phyloP scores from a whole-genome alignment of 2,113 vertebrate genomes.

The Chionomys nivalis region DNA sequence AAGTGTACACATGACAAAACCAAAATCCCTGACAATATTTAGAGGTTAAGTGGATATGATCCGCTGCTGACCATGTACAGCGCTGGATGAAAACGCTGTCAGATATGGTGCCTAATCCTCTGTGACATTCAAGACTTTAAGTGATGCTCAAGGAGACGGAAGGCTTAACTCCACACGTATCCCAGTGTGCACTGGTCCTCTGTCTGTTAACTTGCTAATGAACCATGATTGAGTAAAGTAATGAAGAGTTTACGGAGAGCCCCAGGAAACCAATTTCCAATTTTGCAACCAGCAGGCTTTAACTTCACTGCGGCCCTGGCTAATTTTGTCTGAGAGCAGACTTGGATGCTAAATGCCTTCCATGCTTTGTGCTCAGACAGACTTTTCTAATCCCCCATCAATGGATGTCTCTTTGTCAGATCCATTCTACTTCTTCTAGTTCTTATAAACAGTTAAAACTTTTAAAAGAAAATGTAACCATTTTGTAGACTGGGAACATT shows the following conservation, averaged over 20 bases:
- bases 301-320: slow-evolving; percentile 85
- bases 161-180: slow-evolving; percentile 85
- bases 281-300: slow-evolving; percentile 91
- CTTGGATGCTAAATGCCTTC: slow-evolving; percentile 86
- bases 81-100: slow-evolving; percentile 75
- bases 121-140: slow-evolving; percentile 90
- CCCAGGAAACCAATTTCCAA: slow-evolving; percentile 91
- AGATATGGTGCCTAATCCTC: slow-evolving; percentile 85
- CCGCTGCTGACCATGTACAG: slow-evolving; percentile 63
- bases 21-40: slow-evolving; percentile 77
- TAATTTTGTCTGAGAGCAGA: slow-evolving; percentile 87
- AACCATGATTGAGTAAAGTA: slow-evolving; percentile 91
- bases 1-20: slow-evolving; percentile 71
- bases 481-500: slow-evolving; percentile 78
- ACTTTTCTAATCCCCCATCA: slow-evolving; percentile 82
- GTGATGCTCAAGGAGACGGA: slow-evolving; percentile 87
- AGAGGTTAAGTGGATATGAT: slow-evolving; percentile 81
- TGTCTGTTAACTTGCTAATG: slow-evolving; percentile 94
- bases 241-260: slow-evolving; percentile 93
- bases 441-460: slow-evolving; percentile 81
- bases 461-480: slow-evolving; percentile 82
- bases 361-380: slow-evolving; percentile 83
- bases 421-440: slow-evolving; percentile 78
- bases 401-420: slow-evolving; percentile 81
- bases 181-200: slow-evolving; percentile 86